Evolutionary conservation across 2,113 vertebrate genomes (phyloP).

Genomic region (Alethe diademata): DNA sequence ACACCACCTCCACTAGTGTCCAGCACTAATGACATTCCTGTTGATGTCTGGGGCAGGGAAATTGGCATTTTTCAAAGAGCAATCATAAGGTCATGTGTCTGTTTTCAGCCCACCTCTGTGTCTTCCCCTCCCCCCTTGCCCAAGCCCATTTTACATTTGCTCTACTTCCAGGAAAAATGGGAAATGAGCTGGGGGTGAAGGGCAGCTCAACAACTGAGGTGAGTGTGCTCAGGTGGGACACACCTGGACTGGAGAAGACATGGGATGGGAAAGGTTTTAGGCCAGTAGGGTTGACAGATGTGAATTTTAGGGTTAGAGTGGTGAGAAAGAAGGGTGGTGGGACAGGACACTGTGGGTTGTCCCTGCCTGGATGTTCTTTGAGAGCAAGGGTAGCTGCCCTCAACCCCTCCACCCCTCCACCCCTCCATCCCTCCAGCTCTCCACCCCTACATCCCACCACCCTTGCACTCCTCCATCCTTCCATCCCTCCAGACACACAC

Average conservation of each 20-base stretch:
- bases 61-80: not conserved
- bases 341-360: not conserved
- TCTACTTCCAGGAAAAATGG: not conserved
- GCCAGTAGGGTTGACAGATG: not conserved
- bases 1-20: not conserved
- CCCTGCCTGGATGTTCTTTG: not conserved
- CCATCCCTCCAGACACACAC: not conserved
- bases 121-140: not conserved
- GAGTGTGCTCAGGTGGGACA: not conserved
- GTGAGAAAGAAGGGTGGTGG: not conserved
- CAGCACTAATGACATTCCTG: not conserved
- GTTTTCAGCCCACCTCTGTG: fast-evolving
- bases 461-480: not conserved
- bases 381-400: not conserved
- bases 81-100: not conserved
- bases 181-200: not conserved
- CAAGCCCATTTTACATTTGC: not conserved
- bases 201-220: not conserved
- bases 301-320: not conserved
- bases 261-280: not conserved
- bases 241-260: not conserved
- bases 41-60: not conserved
- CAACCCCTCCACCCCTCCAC: not conserved
- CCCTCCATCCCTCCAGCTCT: not conserved
- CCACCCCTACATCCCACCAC: too few species aligned